Evolutionary conservation across 2,113 vertebrate genomes (phyloP).

Genomic region (Coregonus clupeaformis): DNA sequence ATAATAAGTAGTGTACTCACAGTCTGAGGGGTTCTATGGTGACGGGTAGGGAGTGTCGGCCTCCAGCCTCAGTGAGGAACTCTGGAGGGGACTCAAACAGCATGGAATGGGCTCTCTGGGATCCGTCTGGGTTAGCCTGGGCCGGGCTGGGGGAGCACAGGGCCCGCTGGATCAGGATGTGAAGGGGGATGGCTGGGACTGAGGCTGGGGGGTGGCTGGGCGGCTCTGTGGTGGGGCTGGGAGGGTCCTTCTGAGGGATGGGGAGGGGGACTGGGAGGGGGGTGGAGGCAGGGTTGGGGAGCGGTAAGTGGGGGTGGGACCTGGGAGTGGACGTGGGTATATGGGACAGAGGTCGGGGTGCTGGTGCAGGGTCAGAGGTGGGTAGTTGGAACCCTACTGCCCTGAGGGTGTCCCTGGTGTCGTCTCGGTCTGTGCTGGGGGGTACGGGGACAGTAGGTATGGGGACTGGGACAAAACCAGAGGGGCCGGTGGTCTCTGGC

Average conservation of each 20-base stretch:
- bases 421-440: not conserved
- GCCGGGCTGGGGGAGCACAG: conserved; percentile 78
- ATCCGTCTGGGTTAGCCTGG: conserved; percentile 73
- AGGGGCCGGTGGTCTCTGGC: conserved; percentile 20
- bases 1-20: conserved; percentile 77
- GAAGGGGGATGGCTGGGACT: conserved; percentile 76
- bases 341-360: conserved; percentile 57
- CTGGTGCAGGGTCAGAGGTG: not conserved
- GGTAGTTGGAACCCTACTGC: conserved; percentile 1
- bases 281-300: not conserved
- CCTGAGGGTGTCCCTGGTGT: conserved; percentile 13
- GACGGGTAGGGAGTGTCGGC: conserved; percentile 82
- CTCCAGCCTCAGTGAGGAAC: conserved; percentile 55
- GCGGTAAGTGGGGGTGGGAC: conserved; percentile 14
- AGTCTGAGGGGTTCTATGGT: conserved; percentile 94
- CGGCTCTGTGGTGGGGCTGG: conserved; percentile 64
- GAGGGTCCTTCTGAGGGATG: conserved; percentile 32
- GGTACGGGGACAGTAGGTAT: conserved; percentile 28
- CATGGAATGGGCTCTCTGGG: conserved; percentile 85
- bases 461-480: conserved; percentile 41
- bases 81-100: conserved; percentile 81
- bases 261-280: conserved; percentile 1
- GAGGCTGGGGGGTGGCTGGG: conserved; percentile 62
- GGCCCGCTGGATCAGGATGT: conserved; percentile 92
- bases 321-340: conserved; percentile 69